Evolutionary conservation across 2,113 vertebrate genomes (phyloP).

Genomic region (Myiopsitta monachus): DNA sequence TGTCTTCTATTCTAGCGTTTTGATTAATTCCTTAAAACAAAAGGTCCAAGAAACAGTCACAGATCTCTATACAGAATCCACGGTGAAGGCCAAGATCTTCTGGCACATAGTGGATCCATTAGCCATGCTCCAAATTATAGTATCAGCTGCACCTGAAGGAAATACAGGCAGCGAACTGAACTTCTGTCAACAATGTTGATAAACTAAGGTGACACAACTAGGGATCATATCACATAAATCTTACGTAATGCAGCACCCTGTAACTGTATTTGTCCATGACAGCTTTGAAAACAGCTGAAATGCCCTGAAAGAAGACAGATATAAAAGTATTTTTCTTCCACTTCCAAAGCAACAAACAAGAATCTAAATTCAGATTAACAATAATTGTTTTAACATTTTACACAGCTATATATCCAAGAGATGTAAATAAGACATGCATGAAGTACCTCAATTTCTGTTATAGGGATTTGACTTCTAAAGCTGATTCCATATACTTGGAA

Average conservation of each 20-base stretch:
- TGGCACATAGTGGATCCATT: fast-evolving
- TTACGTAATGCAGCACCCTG: background rate
- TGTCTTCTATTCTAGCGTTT: background rate
- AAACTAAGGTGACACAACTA: background rate
- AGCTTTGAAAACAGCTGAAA: background rate
- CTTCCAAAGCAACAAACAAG: background rate
- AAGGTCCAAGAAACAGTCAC: background rate
- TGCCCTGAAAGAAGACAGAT: background rate
- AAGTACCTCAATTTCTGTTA: background rate
- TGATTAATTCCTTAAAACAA: background rate
- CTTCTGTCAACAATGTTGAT: background rate
- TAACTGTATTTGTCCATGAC: background rate
- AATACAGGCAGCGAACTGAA: background rate
- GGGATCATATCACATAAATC: background rate
- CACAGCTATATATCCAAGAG: background rate
- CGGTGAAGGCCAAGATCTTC: background rate
- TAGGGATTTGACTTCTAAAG: background rate
- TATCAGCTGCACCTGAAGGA: background rate
- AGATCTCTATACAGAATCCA: background rate
- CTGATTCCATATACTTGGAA: background rate
- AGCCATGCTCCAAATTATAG: background rate
- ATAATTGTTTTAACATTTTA: background rate
- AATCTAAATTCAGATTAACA: background rate
- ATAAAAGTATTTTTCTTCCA: background rate
- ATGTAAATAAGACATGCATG: background rate